A percentile compares a stretch with the other conserved stretches of the same genome.
phyloP scores from a whole-genome alignment of 2,797 vertebrate genomes.

The Xiphophorus birchmanni region DNA sequence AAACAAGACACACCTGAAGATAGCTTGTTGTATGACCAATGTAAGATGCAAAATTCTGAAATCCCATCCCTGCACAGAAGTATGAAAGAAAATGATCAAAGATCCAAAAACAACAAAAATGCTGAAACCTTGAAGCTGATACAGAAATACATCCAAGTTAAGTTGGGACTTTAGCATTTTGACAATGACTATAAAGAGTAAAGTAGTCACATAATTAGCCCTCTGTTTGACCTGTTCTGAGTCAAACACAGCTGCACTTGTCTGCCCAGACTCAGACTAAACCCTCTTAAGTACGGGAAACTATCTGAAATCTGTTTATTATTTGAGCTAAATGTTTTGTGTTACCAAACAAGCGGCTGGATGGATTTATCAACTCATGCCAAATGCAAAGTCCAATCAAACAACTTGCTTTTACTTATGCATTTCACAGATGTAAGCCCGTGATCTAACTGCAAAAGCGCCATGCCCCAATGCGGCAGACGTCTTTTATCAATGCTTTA shows the following conservation, averaged over 20 bases:
- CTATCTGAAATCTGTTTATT: conserved; percentile 62
- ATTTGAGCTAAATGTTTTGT: conserved; percentile 18
- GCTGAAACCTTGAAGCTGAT: not conserved
- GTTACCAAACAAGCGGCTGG: conserved; percentile 24
- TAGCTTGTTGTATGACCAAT: not conserved
- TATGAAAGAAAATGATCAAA: not conserved
- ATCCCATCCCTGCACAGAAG: not conserved
- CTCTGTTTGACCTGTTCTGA: conserved; percentile 35
- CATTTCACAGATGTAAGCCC: not conserved
- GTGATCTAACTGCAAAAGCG: conserved; percentile 17
- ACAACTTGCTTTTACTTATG: not conserved
- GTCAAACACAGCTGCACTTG: conserved; percentile 51
- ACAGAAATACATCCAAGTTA: conserved; percentile 3
- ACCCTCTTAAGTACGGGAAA: conserved; percentile 38
- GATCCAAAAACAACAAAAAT: not conserved
- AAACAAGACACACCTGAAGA: not conserved
- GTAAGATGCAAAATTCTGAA: not conserved
- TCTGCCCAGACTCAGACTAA: conserved; percentile 48
- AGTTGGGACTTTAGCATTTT: conserved; percentile 11
- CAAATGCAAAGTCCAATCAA: conserved; percentile 8
- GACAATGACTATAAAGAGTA: conserved; percentile 5
- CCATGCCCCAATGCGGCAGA: conserved; percentile 45
- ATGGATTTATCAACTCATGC: conserved; percentile 21
- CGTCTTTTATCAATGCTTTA: conserved; percentile 67
- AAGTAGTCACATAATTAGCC: not conserved